phyloP scores from a whole-genome alignment of 2,797 vertebrate genomes.

The Dendrocincla tyrannina region DNA sequence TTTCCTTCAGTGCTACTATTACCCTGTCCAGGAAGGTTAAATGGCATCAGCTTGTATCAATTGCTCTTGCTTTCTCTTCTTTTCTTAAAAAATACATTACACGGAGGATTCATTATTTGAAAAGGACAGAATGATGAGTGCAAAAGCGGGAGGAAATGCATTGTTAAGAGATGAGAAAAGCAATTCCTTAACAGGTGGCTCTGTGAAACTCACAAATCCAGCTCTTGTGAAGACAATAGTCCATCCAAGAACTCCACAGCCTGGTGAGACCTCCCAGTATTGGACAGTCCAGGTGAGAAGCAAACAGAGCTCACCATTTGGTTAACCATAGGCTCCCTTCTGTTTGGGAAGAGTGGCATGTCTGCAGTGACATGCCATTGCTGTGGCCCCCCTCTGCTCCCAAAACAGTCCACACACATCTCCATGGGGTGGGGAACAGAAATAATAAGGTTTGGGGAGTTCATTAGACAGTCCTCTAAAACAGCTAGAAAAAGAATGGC shows the following conservation, averaged over 20 bases:
- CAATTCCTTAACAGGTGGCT: neutral
- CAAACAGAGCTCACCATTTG: neutral
- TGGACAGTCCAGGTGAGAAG: neutral
- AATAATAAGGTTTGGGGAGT: neutral
- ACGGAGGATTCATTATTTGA: neutral
- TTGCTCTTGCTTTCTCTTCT: neutral
- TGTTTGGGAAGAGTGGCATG: neutral
- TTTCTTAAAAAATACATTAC: neutral
- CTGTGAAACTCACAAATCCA: neutral
- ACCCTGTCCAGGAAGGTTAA: neutral
- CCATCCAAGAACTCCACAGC: neutral
- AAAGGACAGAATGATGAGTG: neutral
- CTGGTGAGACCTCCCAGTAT: neutral
- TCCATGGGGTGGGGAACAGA: neutral
- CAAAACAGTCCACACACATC: neutral
- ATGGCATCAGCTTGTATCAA: neutral
- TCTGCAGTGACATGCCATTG: neutral
- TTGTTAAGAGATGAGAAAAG: neutral
- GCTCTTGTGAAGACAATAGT: neutral
- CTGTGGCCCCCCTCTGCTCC: neutral
- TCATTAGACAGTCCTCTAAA: neutral
- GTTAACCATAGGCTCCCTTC: neutral
- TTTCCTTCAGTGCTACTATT: neutral
- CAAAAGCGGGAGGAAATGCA: neutral
- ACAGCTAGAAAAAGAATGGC: neutral